Evolutionary conservation across 2,888 invertebrate species (phyloP), one percentile per base, ranked within the genome.

Genomic region (Zootermopsis nevadensis): DNA sequence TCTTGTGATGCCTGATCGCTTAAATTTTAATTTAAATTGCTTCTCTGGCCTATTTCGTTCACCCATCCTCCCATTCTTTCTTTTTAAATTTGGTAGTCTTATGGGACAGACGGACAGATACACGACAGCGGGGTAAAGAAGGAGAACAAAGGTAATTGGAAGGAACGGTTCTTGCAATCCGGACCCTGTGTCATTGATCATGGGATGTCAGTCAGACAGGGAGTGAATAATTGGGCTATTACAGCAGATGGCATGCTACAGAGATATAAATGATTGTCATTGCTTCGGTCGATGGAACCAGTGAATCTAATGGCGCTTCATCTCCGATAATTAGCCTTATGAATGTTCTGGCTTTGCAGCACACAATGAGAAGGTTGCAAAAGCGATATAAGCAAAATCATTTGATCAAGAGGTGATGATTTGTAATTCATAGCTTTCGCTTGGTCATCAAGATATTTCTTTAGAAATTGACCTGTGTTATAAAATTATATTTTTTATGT

Each of bases 231-330:
- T 79, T 79, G 55, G 33, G 24, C 79, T 66, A 79, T 79, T 79
- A 79, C 35, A 66, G 35, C n/a, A 33, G 66, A 79, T 79, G 79
- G 31, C 66, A 33, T 79, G 27, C 35, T n/a, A 35, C 79, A 66
- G 74, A 60, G 69, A 74, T 74, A 79, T 79, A 79, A 79, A 79
- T 79, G 79, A 35, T 79, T 79, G 79, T 79, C 79, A 79, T 79
- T 60, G 79, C 22, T n/a, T 24, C 60, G 35, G 69, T 33, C 31
- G 69, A 69, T 69, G 69, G 69, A 69, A 69, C 69, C 69, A 69
- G 69, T 69, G 31, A 69, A 22, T 69, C 33, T 69, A 69, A 69
- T 69, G 69, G 31, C 33, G 33, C 69, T 27, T 15, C 69, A 69
- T 7, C 69, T 69, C 27, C 19, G 19, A 33, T 69, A 33, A 69